Conservation (phyloP, 2,797 vertebrate genomes). For the Phataginus tetradactyla region DNA sequence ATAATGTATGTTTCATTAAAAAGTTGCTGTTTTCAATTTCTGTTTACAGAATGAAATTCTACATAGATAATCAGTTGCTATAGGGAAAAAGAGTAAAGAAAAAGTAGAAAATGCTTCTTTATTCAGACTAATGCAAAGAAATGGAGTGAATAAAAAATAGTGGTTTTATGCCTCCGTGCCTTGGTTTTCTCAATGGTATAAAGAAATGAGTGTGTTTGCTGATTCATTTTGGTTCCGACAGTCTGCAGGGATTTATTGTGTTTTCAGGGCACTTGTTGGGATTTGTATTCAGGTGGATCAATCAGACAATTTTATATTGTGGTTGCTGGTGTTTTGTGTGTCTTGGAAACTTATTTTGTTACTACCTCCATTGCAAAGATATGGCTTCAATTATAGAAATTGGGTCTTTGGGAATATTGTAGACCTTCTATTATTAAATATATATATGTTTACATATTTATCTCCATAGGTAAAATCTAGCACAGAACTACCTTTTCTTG, state of each 20-base stretch:
- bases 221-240: not conserved
- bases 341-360: constrained; percentile 25
- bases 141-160: not conserved
- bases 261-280: not conserved
- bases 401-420: not conserved
- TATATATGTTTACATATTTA: not conserved
- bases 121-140: not conserved
- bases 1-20: constrained; percentile 18
- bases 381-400: not conserved
- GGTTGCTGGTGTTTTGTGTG: not conserved
- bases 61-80: not conserved
- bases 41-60: constrained; percentile 11
- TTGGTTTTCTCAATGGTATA: not conserved
- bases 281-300: not conserved
- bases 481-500: not conserved
- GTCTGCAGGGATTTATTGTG: not conserved
- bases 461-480: constrained; percentile 11
- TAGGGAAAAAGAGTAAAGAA: not conserved
- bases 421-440: not conserved
- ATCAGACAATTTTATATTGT: not conserved
- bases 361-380: not conserved
- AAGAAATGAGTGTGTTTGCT: not conserved
- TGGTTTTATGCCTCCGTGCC: not conserved
- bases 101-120: not conserved
- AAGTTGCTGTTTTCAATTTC: constrained; percentile 11